These are phyloP conservation scores for Celastrina argiolus DNA, from an alignment of 2,888 invertebrate genomes.

Conservation along the genomic window DNA sequence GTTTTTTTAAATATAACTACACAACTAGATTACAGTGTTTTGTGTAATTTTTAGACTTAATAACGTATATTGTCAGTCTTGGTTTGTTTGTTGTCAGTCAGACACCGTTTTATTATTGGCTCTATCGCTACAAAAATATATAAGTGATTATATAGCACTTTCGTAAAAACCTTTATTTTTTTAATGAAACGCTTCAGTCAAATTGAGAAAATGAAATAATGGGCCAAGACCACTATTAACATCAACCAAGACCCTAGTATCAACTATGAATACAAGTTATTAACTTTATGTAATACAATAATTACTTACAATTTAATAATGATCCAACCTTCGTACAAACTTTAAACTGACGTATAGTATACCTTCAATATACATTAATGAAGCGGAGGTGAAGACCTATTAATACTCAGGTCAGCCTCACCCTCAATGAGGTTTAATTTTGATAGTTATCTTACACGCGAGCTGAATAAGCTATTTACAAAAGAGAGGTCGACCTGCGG, in stretches of 20 bases:
- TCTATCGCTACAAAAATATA: too few relatives aligned
- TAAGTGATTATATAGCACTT: too few relatives aligned
- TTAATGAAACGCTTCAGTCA: too few relatives aligned
- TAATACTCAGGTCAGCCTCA: constrained; percentile 17
- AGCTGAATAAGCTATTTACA: not conserved
- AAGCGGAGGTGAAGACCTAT: constrained; percentile 4
- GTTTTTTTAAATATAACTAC: constrained; percentile 9
- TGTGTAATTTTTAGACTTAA: not conserved
- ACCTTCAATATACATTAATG: constrained; percentile 17
- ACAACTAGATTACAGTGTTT: not conserved
- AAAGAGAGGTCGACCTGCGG: too few relatives aligned
- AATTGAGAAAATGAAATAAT: not conserved
- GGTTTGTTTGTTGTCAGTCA: too few relatives aligned
- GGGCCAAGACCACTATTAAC: not conserved
- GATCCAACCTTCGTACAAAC: constrained; percentile 3
- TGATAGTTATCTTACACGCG: constrained; percentile 10
- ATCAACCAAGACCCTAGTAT: not conserved
- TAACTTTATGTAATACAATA: not conserved
- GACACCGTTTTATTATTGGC: too few relatives aligned
- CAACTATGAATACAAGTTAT: not conserved
- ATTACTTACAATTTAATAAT: not conserved
- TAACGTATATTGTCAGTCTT: too few relatives aligned
- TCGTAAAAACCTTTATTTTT: too few relatives aligned
- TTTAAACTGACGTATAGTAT: not conserved
- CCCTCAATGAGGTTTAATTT: constrained; percentile 14